A percentile compares a stretch with the other conserved stretches of the same genome.
Conservation (phyloP, 1,140 invertebrate species). For the Homarus americanus region DNA sequence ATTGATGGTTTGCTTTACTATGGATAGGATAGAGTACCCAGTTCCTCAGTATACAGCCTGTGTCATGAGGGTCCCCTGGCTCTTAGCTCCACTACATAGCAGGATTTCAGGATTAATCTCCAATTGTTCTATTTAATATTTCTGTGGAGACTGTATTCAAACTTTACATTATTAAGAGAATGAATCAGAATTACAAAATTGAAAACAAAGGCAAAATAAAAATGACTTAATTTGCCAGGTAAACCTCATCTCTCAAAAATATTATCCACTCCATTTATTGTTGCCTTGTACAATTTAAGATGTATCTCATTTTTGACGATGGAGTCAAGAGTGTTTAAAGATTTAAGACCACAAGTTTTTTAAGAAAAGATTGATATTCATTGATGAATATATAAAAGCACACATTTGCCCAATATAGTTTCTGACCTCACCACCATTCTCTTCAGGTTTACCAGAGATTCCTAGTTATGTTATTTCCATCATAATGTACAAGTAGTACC, state of each 20-base stretch:
- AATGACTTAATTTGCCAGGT: not conserved
- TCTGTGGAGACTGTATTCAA: not conserved
- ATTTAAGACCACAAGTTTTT: too few relatives aligned
- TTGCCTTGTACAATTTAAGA: not conserved
- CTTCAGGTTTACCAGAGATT: not conserved
- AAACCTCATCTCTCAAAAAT: not conserved
- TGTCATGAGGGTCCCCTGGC: too few relatives aligned
- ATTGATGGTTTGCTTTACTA: too few relatives aligned
- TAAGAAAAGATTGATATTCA: too few relatives aligned
- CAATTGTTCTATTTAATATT: too few relatives aligned
- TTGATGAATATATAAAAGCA: too few relatives aligned
- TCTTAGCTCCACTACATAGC: too few relatives aligned
- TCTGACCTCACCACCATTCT: not conserved
- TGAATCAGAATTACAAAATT: not conserved
- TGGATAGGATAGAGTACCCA: too few relatives aligned
- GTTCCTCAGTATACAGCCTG: too few relatives aligned
- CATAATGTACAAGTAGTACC: not conserved
- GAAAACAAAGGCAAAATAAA: not conserved
- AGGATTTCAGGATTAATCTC: too few relatives aligned
- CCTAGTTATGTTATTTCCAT: not conserved
- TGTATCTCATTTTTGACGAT: too few relatives aligned
- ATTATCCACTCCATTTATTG: not conserved
- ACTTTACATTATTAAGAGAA: not conserved
- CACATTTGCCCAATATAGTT: not conserved
- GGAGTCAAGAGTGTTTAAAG: not conserved